Base-by-base conservation (phyloP, 2,797 vertebrate species). In the Hypotaenidia okinawae region DNA sequence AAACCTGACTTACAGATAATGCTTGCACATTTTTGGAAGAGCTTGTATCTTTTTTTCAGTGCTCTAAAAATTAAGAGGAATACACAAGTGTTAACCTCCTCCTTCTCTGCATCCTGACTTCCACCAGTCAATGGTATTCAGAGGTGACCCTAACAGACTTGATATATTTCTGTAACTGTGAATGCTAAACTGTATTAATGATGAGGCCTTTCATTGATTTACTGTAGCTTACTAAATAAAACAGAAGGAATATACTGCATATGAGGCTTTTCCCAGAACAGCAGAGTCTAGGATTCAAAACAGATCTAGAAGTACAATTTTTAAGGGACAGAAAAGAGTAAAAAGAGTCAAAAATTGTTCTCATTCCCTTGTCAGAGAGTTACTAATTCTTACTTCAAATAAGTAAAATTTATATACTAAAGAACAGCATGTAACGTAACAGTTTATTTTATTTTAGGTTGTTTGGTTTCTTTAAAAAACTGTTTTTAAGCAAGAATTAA, bases 151-250 rank as follows among this genome's bases (percentile, higher is more conserved):
- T 57, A 85, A 81, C 8, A 90, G 62, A 35, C 14, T 35, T 51
- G 72, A 83, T 73, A 18, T 64, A 84, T 87, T 95, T 87, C 49
- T 77, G 7, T 55, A 94, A 68, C 27, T 80, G 25, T 73, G 49
- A 80, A 49, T 54, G 23, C 15, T 69, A 58, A 21, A 66, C 27
- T 78, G 3, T 55, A 83, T 89, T 87, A 87, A 70, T 54, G 64
- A 70, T 9, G 4, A 93, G 28, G 17, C 9, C 9, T 74, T 78
- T 74, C 75, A 87, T 54, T 90, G 85, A 94, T 94, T 95, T 89
- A 69, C 81, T 93, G 59, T 61, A 90, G 28, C 68, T 93, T 87
- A 45, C 45, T 80, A 91, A 87, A 85, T 61, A 79, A 83, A 91
- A 72, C 39, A 91, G 72, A 76, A 93, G 23, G 3, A 90, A 82